phyloP scores from a whole-genome alignment of 2,113 vertebrate genomes.

The Apaloderma vittatum region DNA sequence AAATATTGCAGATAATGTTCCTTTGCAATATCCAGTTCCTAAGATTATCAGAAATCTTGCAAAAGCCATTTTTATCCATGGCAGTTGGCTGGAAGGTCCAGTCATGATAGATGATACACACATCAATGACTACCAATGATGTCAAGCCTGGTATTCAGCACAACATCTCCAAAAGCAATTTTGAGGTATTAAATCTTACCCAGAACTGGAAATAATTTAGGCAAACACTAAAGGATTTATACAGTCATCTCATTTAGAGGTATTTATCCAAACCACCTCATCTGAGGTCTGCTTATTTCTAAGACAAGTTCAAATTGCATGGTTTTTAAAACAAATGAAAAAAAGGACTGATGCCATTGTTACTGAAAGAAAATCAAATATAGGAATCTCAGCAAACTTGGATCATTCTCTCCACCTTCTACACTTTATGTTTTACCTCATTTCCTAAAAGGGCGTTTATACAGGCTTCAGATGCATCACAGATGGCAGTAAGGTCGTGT shows the following conservation, averaged over 20 bases:
- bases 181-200: not conserved
- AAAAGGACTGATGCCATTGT: not conserved
- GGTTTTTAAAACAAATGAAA: not conserved
- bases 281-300: not conserved
- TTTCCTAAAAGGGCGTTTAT: conserved; percentile 85
- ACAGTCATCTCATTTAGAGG: not conserved
- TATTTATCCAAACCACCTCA: not conserved
- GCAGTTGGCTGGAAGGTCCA: not conserved
- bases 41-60: not conserved
- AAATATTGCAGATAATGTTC: not conserved
- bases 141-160: not conserved
- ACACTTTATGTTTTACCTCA: conserved; percentile 77
- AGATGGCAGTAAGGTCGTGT: conserved; percentile 83
- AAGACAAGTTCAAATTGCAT: not conserved
- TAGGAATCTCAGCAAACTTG: not conserved
- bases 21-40: not conserved
- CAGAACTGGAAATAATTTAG: not conserved
- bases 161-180: not conserved
- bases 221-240: not conserved
- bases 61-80: not conserved
- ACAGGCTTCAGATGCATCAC: conserved; percentile 84
- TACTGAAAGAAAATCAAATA: not conserved
- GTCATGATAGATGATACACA: not conserved
- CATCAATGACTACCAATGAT: not conserved
- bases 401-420: not conserved